Percentiles rank a stretch among this genome's conserved stretches.
Evolutionary conservation across 2,113 vertebrate genomes (phyloP).

Genomic region (Nothobranchius furzeri): DNA sequence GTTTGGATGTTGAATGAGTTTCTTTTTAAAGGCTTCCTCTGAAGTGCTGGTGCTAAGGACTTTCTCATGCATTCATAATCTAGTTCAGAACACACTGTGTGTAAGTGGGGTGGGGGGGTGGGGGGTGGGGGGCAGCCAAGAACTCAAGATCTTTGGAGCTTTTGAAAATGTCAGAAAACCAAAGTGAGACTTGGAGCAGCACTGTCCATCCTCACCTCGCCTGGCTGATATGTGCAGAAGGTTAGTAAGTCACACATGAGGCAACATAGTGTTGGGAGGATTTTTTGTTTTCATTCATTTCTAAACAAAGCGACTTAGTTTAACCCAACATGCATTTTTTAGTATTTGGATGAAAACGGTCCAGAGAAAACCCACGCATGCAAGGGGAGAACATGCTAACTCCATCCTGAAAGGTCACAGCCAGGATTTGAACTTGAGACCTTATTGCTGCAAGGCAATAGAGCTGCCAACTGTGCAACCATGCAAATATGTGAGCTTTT

Average conservation of each 20-base stretch:
- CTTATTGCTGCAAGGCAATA: too few species aligned
- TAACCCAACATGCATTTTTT: too few species aligned
- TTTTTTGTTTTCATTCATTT: too few species aligned
- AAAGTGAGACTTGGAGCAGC: constrained; percentile 40
- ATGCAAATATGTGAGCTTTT: too few species aligned
- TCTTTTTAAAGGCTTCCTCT: constrained; percentile 44
- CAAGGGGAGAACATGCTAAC: too few species aligned
- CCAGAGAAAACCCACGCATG: too few species aligned
- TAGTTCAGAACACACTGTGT: constrained; percentile 58
- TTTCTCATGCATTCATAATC: constrained; percentile 73
- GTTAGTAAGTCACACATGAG: constrained; percentile 31
- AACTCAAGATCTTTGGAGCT: constrained; percentile 48
- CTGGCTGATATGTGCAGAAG: constrained; percentile 23
- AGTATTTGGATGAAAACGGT: too few species aligned
- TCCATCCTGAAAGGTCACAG: too few species aligned
- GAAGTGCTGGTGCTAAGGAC: constrained; percentile 61
- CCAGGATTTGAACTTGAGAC: too few species aligned
- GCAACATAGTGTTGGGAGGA: background rate
- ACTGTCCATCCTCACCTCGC: constrained; percentile 31
- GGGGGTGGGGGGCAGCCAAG: constrained; percentile 35
- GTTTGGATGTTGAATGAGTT: constrained; percentile 52
- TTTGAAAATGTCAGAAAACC: constrained; percentile 63
- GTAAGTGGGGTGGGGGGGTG: too few species aligned
- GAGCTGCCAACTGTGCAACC: too few species aligned
- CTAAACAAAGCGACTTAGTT: too few species aligned